phyloP scores from a whole-genome alignment of 2,888 invertebrate genomes.

The Galerucella calmariensis region DNA sequence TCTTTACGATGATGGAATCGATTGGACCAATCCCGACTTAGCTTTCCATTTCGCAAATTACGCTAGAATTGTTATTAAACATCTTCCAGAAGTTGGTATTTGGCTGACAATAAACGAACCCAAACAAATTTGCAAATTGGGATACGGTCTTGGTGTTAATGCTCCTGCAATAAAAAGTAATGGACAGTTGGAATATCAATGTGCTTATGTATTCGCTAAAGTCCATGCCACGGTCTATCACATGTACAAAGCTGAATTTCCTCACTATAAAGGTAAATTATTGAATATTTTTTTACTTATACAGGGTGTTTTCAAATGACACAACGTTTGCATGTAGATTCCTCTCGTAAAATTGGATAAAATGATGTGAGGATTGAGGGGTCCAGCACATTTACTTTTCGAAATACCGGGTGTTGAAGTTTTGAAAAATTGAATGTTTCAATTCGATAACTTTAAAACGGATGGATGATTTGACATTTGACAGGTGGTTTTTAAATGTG shows the following conservation, averaged over 20 bases:
- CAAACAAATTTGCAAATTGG: conserved; percentile 58
- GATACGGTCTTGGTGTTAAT: conserved; percentile 67
- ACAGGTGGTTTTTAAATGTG: too few species aligned
- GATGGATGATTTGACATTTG: too few species aligned
- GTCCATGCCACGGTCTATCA: conserved; percentile 76
- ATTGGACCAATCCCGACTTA: conserved; percentile 72
- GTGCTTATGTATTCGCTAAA: conserved; percentile 72
- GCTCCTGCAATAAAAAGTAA: conserved; percentile 69
- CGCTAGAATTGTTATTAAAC: conserved; percentile 67
- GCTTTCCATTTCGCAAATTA: conserved; percentile 71
- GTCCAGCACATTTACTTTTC: too few species aligned
- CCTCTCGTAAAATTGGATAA: too few species aligned
- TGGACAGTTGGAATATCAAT: conserved; percentile 73
- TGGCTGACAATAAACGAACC: conserved; percentile 79
- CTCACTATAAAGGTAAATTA: conserved; percentile 54
- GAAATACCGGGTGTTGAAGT: too few species aligned
- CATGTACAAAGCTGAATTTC: conserved; percentile 71
- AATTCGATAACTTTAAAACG: too few species aligned
- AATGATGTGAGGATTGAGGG: too few species aligned
- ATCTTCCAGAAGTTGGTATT: conserved; percentile 61
- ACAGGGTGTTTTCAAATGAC: too few species aligned
- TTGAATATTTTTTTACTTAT: too few species aligned
- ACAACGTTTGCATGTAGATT: too few species aligned
- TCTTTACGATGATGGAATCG: conserved; percentile 67
- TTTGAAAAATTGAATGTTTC: too few species aligned